Conservation (phyloP, 2,113 vertebrate species). For the Balaeniceps rex region DNA sequence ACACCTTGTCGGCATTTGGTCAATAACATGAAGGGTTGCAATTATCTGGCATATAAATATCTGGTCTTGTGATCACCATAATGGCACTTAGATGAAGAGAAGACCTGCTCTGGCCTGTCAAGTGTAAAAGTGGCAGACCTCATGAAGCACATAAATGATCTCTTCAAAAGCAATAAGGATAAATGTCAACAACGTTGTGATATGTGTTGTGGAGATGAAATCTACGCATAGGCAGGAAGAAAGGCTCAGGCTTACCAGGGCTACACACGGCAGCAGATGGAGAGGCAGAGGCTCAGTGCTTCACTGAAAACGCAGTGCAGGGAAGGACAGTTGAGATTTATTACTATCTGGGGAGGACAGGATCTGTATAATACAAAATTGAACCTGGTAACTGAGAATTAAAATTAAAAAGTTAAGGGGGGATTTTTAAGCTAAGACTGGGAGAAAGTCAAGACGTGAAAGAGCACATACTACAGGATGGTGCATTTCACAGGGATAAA, state of each 20-base stretch:
- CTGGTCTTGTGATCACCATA: background rate
- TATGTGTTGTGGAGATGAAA: background rate
- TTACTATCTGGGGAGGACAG: background rate
- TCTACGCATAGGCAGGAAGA: background rate
- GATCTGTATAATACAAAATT: background rate
- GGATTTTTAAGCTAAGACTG: background rate
- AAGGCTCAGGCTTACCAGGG: background rate
- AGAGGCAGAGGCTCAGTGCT: background rate
- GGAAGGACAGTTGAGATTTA: background rate
- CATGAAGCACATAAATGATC: background rate
- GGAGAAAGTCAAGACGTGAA: background rate
- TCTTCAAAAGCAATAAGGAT: background rate
- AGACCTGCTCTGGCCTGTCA: background rate
- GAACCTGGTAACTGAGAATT: background rate
- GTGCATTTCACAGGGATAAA: background rate
- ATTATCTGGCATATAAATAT: background rate
- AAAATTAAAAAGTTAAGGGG: background rate
- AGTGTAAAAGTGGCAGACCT: background rate
- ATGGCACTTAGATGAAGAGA: background rate
- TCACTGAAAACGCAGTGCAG: background rate
- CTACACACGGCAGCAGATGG: background rate
- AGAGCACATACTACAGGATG: rapidly evolving
- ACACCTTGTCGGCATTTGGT: background rate
- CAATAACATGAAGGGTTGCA: background rate
- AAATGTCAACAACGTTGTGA: background rate